Evolutionary conservation across 2,888 invertebrate species (phyloP).

Genomic region (Dryocosmus kuriphilus): DNA sequence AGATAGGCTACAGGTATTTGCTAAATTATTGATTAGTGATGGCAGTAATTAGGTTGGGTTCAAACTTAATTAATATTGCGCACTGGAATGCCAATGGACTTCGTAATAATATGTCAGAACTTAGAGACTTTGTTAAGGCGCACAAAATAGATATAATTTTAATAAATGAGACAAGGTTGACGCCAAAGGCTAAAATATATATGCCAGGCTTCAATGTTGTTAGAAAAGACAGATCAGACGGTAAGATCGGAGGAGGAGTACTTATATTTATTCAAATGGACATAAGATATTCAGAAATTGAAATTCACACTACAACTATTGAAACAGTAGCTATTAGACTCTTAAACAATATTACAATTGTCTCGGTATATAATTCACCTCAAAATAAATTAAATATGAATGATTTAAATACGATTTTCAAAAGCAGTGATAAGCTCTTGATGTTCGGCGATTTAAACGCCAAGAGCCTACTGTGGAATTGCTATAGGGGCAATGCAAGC

Average conservation of each 20-base stretch:
- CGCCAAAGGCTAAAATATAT: not conserved
- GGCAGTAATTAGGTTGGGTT: no score
- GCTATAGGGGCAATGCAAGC: constrained; percentile 4
- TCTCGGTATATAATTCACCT: constrained; percentile 25
- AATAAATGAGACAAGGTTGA: not conserved
- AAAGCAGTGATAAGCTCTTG: not conserved
- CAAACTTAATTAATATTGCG: constrained; percentile 15
- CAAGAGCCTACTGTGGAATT: constrained; percentile 34
- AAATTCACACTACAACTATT: not conserved
- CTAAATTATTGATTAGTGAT: no score
- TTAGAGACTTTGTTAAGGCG: constrained; percentile 3
- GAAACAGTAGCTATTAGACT: constrained; percentile 42
- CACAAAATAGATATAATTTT: constrained; percentile 20
- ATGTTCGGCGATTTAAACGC: constrained; percentile 40
- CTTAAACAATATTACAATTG: constrained; percentile 10
- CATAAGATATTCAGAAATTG: constrained; percentile 2
- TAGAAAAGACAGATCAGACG: constrained; percentile 36
- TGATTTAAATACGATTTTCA: constrained; percentile 42
- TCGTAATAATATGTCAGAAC: not conserved
- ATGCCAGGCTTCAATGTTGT: constrained; percentile 22
- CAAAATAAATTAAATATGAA: constrained; percentile 4
- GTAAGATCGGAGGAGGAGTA: constrained; percentile 41
- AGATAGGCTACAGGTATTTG: no score
- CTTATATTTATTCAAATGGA: constrained; percentile 19
- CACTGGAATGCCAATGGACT: constrained; percentile 19